Evolutionary conservation across 2,888 invertebrate species (phyloP).

Genomic region (Tinea trinotella): DNA sequence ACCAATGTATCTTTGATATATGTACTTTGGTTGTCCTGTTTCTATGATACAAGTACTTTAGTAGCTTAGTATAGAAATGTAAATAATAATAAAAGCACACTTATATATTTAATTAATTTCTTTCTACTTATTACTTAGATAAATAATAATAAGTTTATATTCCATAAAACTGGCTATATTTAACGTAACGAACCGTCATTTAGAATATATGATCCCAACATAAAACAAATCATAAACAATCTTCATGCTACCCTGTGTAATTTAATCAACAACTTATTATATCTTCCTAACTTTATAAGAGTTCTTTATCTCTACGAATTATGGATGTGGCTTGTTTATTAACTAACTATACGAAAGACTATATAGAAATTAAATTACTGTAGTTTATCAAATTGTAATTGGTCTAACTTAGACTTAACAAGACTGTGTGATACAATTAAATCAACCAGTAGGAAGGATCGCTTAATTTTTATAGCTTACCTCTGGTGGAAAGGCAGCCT

Average conservation of each 20-base stretch:
- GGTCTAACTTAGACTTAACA: too few species aligned
- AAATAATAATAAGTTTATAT: neutral
- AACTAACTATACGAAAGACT: neutral
- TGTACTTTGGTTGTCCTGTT: too few species aligned
- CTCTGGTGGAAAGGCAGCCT: too few species aligned
- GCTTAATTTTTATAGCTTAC: too few species aligned
- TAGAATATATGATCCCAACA: neutral
- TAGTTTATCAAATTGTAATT: neutral
- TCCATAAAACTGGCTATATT: neutral
- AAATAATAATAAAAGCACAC: too few species aligned
- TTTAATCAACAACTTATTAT: slow-evolving; percentile 14
- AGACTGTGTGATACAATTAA: too few species aligned
- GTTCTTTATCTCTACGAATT: neutral
- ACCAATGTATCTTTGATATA: too few species aligned
- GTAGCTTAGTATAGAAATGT: too few species aligned
- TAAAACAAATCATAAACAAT: slow-evolving; percentile 7
- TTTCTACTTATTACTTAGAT: neutral
- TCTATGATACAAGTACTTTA: too few species aligned
- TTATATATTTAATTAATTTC: neutral
- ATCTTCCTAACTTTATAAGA: slow-evolving; percentile 10
- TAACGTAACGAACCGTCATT: neutral
- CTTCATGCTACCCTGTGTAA: neutral
- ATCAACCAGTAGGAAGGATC: too few species aligned
- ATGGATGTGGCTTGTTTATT: neutral
- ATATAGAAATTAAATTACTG: neutral